Evolutionary conservation across 2,113 vertebrate genomes (phyloP), one percentile per base, ranked within the genome.

Genomic region (Hypomesus transpacificus): DNA sequence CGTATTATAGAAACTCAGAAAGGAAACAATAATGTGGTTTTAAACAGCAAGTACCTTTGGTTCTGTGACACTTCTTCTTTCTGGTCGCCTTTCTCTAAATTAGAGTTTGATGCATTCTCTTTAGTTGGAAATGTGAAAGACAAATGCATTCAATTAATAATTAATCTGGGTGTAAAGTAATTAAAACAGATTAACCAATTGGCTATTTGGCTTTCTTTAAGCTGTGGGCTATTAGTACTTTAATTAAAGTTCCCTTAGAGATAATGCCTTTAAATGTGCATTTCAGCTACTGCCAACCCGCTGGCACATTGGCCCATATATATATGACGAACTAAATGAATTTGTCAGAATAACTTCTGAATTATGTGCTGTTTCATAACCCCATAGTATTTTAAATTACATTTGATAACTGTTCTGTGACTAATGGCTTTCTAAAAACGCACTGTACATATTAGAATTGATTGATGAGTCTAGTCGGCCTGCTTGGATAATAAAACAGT

Each of bases 231-330:
- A 77, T 82, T 80, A 73, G 75, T 79, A 70, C 64, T 73, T 85
- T 86, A 86, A 86, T 86, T 84, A 81, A 82, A 82, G 76, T 77
- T 83, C 68, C 73, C 75, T 75, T 61, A 69, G 50, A 76, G 79
- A 87, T 83, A 77, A 65, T 65, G 31, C 28, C n/a, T 72, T 75
- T 75, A 65, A 78, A 76, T 75, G 70, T 76, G 60, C 76, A 51
- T 65, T 57, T 64, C 11, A 53, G 28, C 62, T 39, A 66, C 4
- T 52, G 34, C 56, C 66, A 22, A 7, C 67, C 65, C 13, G 24
- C 63, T 62, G 39, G 21, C 79, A 69, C 26, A 63, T 62, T 75
- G 65, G 28, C 24, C 71, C 59, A 57, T 58, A 70, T 72, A 78
- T 71, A n/a, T 22, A 26, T 51, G 31, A 68, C 39, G 1, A 2